A percentile compares a stretch with the other conserved stretches of the same genome.
phyloP scores from a whole-genome alignment of 1,140 invertebrate species.

The Drosophila melanica region DNA sequence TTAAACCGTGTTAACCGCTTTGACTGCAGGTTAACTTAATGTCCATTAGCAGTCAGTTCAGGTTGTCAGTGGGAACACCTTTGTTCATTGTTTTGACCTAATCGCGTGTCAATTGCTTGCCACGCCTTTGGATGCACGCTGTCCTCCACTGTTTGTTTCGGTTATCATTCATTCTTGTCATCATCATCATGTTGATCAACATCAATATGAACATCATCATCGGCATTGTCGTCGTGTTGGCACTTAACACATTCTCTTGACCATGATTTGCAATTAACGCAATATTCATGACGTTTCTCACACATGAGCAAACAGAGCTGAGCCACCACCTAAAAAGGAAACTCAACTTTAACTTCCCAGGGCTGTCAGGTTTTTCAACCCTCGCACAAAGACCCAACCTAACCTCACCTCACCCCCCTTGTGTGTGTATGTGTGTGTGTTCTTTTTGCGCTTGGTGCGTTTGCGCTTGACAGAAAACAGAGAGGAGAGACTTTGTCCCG shows the following conservation, averaged over 20 bases:
- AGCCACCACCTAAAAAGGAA: slow-evolving; percentile 52
- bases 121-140: slow-evolving; percentile 44
- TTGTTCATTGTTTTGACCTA: slow-evolving; percentile 55
- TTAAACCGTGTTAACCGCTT: not conserved
- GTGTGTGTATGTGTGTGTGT: slow-evolving; percentile 40
- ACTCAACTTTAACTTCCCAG: slow-evolving; percentile 49
- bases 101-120: slow-evolving; percentile 72
- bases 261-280: slow-evolving; percentile 83
- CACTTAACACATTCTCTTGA: slow-evolving; percentile 82
- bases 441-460: slow-evolving; percentile 20
- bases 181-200: slow-evolving; percentile 25
- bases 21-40: not conserved
- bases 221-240: slow-evolving; percentile 56
- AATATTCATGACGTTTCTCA: slow-evolving; percentile 83
- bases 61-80: slow-evolving; percentile 17
- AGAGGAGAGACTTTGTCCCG: slow-evolving; percentile 37
- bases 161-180: slow-evolving; percentile 77
- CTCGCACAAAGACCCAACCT: slow-evolving; percentile 1
- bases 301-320: slow-evolving; percentile 69
- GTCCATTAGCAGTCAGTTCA: slow-evolving; percentile 9
- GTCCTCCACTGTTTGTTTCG: slow-evolving; percentile 3
- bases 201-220: slow-evolving; percentile 47
- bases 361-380: slow-evolving; percentile 53
- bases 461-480: slow-evolving; percentile 42
- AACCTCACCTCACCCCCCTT: slow-evolving; percentile 21